Evolutionary conservation across 2,113 vertebrate species (phyloP).

Genomic region (Crypturellus undulatus): DNA sequence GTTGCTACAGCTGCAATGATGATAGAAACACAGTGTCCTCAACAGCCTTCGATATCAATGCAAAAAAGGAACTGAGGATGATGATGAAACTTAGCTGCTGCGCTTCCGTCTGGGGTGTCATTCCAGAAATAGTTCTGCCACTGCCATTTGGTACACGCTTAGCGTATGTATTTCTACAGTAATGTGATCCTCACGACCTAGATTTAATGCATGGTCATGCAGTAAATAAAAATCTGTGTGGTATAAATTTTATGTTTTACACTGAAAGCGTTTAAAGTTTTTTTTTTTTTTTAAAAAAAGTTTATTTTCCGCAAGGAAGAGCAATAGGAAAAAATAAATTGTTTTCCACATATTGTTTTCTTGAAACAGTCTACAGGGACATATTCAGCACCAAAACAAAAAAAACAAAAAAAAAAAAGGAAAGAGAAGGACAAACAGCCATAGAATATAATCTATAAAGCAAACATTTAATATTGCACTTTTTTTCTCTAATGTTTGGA

Average conservation of each 20-base stretch:
- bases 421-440: constrained; percentile 85
- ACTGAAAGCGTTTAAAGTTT: neutral
- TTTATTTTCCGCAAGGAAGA: constrained; percentile 94
- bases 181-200: fast-evolving
- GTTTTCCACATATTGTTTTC: constrained; percentile 92
- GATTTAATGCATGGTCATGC: fast-evolving
- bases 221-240: neutral
- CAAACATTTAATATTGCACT: constrained; percentile 98
- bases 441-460: constrained; percentile 90
- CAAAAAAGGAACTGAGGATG: fast-evolving
- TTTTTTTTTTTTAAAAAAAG: neutral
- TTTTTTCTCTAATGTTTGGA: constrained; percentile 93
- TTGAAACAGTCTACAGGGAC: constrained; percentile 91
- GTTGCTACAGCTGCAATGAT: fast-evolving
- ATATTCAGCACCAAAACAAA: constrained; percentile 87
- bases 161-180: fast-evolving
- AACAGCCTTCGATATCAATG: neutral
- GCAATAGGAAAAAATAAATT: constrained; percentile 92
- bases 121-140: fast-evolving
- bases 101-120: fast-evolving
- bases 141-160: fast-evolving
- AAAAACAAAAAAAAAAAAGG: constrained; percentile 20
- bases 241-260: neutral
- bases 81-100: fast-evolving
- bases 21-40: fast-evolving